Base-by-base conservation (phyloP, 2,113 vertebrate genomes). In the Trochalopteron elliotii region DNA sequence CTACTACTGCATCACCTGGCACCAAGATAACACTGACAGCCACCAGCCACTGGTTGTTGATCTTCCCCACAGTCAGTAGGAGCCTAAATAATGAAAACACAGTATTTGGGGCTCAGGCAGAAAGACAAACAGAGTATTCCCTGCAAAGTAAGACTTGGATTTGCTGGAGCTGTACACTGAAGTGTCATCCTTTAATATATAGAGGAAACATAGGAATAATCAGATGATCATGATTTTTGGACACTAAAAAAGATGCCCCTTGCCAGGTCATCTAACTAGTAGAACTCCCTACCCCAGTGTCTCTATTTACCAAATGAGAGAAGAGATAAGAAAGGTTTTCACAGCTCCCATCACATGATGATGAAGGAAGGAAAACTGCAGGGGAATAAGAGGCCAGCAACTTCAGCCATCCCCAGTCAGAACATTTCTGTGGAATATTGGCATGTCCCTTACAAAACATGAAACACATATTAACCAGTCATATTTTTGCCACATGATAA, bases 1-100 rank as follows among this genome's bases (percentile, higher is more conserved):
- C 61, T 75, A 78, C 83, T 59, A 27, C 81, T 96, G 31, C 30
- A 85, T 96, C 85, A 95, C 27, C 72, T 87, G 80, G 80, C 65
- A 87, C 14, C 4, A 90, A 90, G 77, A 33, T 80, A 91, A 72
- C 85, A 74, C 61, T 1, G 2, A 74, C 49, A 90, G 82, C 55
- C 10, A 50, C 89, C 42, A 53, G 78, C 47, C 12, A 40, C 86
- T 28, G 45, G 68, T 47, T 83, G 79, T 15, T 61, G 83, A 94
- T 85, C 86, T 86, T 88, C 88, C 31, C 42, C 39, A 15, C 7
- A 81, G 68, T 57, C 72, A 74, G 35, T 7, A 71, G 40, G 12
- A 87, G 44, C 18, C 57, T 77, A 75, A 90, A 55, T 33, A 93
- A 93, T 39, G 15, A 50, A 83, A 90, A 67, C 18, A 21, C 50